These are phyloP conservation scores for Brachystomella parvula DNA, from an alignment of 1,140 invertebrate species.

Conservation along the genomic window DNA sequence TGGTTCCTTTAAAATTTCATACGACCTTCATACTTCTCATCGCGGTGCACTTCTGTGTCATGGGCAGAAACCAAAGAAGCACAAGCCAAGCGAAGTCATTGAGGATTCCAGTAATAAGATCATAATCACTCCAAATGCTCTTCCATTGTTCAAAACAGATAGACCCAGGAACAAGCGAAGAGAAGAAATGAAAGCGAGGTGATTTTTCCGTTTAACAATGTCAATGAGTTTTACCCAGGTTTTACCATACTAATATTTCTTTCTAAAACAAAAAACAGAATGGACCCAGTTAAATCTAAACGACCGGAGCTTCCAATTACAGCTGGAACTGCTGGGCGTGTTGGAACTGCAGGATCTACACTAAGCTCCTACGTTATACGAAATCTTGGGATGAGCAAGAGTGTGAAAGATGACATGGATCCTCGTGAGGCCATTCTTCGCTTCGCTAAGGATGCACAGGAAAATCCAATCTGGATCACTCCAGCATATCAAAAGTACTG, in stretches of 20 bases:
- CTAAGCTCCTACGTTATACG: conserved; percentile 94
- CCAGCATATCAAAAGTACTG: conserved; percentile 57
- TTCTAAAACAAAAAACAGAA: conserved; percentile 45
- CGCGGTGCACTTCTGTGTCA: conserved; percentile 59
- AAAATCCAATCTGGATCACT: conserved; percentile 94
- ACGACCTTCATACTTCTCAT: conserved; percentile 74
- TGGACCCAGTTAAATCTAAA: conserved; percentile 85
- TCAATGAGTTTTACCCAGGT: not conserved
- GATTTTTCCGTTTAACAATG: not conserved
- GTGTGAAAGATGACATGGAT: conserved; percentile 91
- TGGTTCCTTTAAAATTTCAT: conserved; percentile 81
- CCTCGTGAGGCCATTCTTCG: conserved; percentile 93
- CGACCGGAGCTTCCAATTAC: conserved; percentile 96
- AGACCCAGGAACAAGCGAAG: conserved; percentile 55
- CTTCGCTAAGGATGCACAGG: conserved; percentile 90
- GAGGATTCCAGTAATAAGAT: conserved; percentile 84
- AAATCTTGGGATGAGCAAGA: conserved; percentile 85
- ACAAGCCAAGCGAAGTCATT: conserved; percentile 31
- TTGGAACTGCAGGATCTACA: conserved; percentile 90
- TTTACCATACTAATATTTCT: not conserved
- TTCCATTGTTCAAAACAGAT: conserved; percentile 91
- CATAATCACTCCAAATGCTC: conserved; percentile 93
- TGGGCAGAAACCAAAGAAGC: conserved; percentile 28
- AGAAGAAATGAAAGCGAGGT: conserved; percentile 40
- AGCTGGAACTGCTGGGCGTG: conserved; percentile 73